Conservation (phyloP, 2,888 invertebrate species). For the Hoplodrina blanda region DNA sequence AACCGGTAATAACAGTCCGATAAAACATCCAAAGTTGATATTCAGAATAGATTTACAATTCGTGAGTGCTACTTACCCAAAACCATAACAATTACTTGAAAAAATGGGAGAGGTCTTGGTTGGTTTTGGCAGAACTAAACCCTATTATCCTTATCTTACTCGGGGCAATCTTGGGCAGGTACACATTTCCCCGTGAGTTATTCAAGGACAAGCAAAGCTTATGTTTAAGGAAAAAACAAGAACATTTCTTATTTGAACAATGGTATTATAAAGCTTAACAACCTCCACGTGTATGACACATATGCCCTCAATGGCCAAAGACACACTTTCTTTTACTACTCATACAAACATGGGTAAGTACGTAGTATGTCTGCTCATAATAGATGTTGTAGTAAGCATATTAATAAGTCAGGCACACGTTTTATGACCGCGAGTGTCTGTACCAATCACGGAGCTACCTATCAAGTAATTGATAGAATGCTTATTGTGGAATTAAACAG, state of each 20-base stretch:
- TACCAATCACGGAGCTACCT: slow-evolving; percentile 54
- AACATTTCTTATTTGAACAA: slow-evolving; percentile 8
- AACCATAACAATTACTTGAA: background rate
- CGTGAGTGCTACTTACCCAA: too few species aligned
- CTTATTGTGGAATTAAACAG: slow-evolving; percentile 1
- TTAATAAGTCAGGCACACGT: slow-evolving; percentile 49
- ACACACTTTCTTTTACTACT: slow-evolving; percentile 55
- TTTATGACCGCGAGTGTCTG: slow-evolving; percentile 47
- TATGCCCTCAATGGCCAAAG: slow-evolving; percentile 29
- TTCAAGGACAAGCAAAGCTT: background rate
- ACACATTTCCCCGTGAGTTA: background rate
- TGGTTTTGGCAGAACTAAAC: background rate
- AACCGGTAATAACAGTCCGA: too few species aligned
- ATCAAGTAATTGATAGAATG: slow-evolving; percentile 65
- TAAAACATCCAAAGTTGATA: background rate
- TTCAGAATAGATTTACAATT: too few species aligned
- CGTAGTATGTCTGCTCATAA: slow-evolving; percentile 49
- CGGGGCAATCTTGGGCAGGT: background rate
- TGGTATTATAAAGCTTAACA: slow-evolving; percentile 12
- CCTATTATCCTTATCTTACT: background rate
- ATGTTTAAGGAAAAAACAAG: background rate
- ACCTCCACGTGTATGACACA: slow-evolving; percentile 27
- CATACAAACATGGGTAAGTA: slow-evolving; percentile 42
- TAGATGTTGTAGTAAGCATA: slow-evolving; percentile 52
- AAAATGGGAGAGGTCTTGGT: background rate